Base-by-base conservation (phyloP, 1,140 invertebrate species). In the Brevipalpus yothersi region DNA sequence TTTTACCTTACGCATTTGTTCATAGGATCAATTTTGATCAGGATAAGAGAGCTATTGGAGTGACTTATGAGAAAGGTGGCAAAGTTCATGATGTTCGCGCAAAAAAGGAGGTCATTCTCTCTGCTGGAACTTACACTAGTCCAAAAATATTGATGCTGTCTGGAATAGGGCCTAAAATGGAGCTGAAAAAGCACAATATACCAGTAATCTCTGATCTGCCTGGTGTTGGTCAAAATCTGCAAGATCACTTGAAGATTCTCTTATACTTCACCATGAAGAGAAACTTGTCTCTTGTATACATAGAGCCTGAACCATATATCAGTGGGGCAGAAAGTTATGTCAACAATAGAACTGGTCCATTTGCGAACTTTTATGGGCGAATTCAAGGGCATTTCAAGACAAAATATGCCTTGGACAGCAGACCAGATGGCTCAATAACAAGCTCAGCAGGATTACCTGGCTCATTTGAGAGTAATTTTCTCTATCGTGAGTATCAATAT, bases 141-240 rank as follows among this genome's bases (percentile, higher is more conserved):
- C 84, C 90, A 0, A 88, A 94, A 65, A 65, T 95, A 0, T 69
- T 95, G 8, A 89, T 93, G 84, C 70, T 93, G 0, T 89, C 86
- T 5, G 91, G 90, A 0, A 77, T 92, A 1, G 89, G 88, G 0
- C 86, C 86, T 0, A 19, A n/a, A 9, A 39, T 15, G 7, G 41
- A 63, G 10, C 19, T 63, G n/a, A 11, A 58, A 9, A 21, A 17
- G 4, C 55, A 58, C 2, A 54, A 62, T 56, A 72, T 74, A 41
- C 69, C 70, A 21, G 64, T 72, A 8, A 65, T 71, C 9, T 63
- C 63, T 5, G 63, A 74, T 64, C 54, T 73, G 21, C 72, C 72
- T 40, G 49, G 49, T 19, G 72, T 75, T 12, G 73, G 73, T 1
- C 62, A 68, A 55, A 74, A 74, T 63, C 63, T 75, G 1, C 70